phyloP scores from a whole-genome alignment of 2,888 invertebrate species.

The Polymixis flavicincta region DNA sequence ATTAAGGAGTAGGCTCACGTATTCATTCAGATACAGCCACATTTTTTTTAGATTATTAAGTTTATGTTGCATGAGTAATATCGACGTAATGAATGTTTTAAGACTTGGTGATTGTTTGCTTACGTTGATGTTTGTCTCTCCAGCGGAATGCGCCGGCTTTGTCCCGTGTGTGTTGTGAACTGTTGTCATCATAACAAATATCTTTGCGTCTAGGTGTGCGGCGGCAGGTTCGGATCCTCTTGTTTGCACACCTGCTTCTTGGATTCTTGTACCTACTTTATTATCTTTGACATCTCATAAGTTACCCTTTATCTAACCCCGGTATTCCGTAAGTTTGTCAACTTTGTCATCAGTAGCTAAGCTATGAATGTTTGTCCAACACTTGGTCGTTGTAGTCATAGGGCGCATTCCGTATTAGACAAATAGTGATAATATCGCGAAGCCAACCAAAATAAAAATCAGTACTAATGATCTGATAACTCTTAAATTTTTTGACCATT shows the following conservation, averaged over 20 bases:
- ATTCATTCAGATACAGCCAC: constrained; percentile 58
- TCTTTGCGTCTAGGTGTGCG: constrained; percentile 59
- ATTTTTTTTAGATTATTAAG: constrained; percentile 37
- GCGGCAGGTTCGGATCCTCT: constrained; percentile 48
- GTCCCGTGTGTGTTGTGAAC: constrained; percentile 66
- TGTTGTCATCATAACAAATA: constrained; percentile 72
- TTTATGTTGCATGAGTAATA: constrained; percentile 54
- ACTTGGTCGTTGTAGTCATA: constrained; percentile 23
- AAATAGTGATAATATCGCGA: too few species aligned
- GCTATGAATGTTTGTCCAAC: constrained; percentile 36
- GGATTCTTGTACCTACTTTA: constrained; percentile 64
- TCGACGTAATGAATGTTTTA: constrained; percentile 62
- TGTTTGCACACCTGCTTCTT: constrained; percentile 73
- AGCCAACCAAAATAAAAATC: too few species aligned
- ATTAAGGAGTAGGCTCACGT: constrained; percentile 70
- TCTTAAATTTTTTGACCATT: too few species aligned
- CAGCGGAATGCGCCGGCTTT: constrained; percentile 73
- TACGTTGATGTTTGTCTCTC: constrained; percentile 59
- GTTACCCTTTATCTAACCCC: constrained; percentile 41
- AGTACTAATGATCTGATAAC: too few species aligned
- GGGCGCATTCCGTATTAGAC: too few species aligned
- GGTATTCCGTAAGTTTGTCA: constrained; percentile 33
- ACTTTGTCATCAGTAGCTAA: constrained; percentile 38
- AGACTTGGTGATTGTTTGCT: constrained; percentile 65
- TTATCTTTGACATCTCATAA: constrained; percentile 36